Base-by-base conservation (phyloP, 2,113 vertebrate species). In the Elaphurus davidianus region DNA sequence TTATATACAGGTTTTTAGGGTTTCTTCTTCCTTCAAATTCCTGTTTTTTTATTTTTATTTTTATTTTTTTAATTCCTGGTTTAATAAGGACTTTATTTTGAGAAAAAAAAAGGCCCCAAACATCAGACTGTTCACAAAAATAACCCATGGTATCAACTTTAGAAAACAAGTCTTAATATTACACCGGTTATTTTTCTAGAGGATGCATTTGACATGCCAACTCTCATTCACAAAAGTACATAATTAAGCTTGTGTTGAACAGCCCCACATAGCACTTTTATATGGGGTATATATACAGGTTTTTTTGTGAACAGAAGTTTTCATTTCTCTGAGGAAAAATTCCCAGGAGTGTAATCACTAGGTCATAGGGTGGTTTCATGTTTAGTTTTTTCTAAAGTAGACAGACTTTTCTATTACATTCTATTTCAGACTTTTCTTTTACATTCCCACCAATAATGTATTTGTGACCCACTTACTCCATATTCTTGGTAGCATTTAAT, bases 161-260 rank as follows among this genome's bases (percentile, higher is more conserved):
- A 76, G 36, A 76, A 76, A 76, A 7, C 36, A 76, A 43, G 6
- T 43, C 40, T 43, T 76, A 76, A 43, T 97, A 86, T 95, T 90
- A 98, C 97, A 98, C 98, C 97, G 92, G 81, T 96, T 87, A 83
- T 95, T 97, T 98, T 98, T 96, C 97, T 97, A 97, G 87, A 98
- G 94, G 95, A 98, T 98, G 97, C 96, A 88, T 98, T 89, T 97
- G 83, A 97, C 97, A 98, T 98, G 96, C 95, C 94, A 93, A 83
- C 92, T 98, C 94, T 97, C 97, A 94, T 97, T 96, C 97, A 97
- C 96, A 98, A 98, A 98, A 97, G 94, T 95, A 97, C 94, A 96
- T 74, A 67, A 90, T 98, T 97, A 97, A 94, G 97, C 96, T 98
- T 96, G 90, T 96, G 97, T 97, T 97, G 78, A 85, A 97, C 83